Conservation (phyloP, 2,113 vertebrate genomes). For the Vimba vimba region DNA sequence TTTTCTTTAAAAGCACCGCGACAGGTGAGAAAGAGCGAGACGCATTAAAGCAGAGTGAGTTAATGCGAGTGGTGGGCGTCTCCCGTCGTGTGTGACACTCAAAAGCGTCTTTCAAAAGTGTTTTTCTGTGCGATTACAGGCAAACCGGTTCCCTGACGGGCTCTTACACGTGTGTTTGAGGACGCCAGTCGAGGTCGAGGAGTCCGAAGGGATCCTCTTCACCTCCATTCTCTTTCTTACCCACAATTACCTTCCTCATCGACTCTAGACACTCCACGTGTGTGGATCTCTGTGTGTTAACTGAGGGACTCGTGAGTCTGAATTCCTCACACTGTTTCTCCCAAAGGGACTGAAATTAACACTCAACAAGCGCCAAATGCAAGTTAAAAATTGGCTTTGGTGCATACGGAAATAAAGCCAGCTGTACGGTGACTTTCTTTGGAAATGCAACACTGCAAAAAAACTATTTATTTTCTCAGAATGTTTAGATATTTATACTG, state of each 20-base stretch:
- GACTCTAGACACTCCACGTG: conserved; percentile 38
- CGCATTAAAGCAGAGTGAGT: conserved; percentile 37
- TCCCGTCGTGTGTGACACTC: neutral
- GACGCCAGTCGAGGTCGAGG: conserved; percentile 50
- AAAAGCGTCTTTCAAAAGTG: neutral
- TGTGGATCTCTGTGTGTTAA: neutral
- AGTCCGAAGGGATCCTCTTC: conserved; percentile 60
- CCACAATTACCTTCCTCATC: conserved; percentile 53
- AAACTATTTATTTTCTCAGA: too few relatives aligned
- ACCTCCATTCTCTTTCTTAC: conserved; percentile 66
- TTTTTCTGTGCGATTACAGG: neutral
- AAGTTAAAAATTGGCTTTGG: too few relatives aligned
- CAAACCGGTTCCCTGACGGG: conserved; percentile 18
- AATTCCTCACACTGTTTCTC: neutral
- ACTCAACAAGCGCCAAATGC: neutral
- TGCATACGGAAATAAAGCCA: too few relatives aligned
- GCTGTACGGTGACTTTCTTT: too few relatives aligned
- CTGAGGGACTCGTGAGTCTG: neutral
- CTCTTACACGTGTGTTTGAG: conserved; percentile 55
- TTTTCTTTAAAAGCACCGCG: conserved; percentile 38
- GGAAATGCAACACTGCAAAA: too few relatives aligned
- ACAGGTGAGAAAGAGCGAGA: conserved; percentile 8
- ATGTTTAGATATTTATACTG: too few relatives aligned
- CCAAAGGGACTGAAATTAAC: neutral
- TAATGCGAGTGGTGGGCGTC: conserved; percentile 29